Evolutionary conservation across 2,797 vertebrate genomes (phyloP), one percentile per base, ranked within the genome.

Genomic region (Zenarchopterus dispar): DNA sequence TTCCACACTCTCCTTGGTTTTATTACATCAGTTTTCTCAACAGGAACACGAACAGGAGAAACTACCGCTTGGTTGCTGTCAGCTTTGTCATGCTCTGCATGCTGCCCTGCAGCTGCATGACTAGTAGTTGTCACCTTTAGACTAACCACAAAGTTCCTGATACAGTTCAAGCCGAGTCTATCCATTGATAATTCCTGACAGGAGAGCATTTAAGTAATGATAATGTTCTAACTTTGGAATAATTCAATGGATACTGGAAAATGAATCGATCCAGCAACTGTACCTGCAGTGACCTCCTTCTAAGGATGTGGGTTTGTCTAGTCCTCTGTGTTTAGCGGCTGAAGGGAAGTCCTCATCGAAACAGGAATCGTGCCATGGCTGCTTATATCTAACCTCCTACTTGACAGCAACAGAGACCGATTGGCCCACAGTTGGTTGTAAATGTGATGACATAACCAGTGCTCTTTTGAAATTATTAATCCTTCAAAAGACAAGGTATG

Each of bases 371-470:
- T 24, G 58, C 33, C 2, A 53, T 52, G 49, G 28, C 70, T 63
- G 68, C 28, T 84, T 78, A 72, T 84, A 75, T 88, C 62, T 77
- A 76, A 56, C 75, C 70, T 66, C 50, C 61, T 62, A 39, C 78
- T 52, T 79, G 28, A 53, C 65, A 58, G 42, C 2, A 49, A 65
- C 4, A 3, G 48, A 33, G 19, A 16, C 51, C 72, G 86, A 88
- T 90, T 91, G 89, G 84, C 51, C 64, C 57, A 64, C 52, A 56
- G 42, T 0, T 13, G 47, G 77, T 78, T 59, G 84, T 93, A 92
- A 92, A 93, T 33, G 67, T 73, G 78, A 84, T 64, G 84, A 89
- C 77, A 87, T 73, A 61, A 62, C 26, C 44, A 19, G 15, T n/a
- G 44, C 19, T 4, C 0, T 45, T 24, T 41, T 62, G n/a, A 56